Base-by-base conservation (phyloP, 2,113 vertebrate genomes). In the Tapirus terrestris region DNA sequence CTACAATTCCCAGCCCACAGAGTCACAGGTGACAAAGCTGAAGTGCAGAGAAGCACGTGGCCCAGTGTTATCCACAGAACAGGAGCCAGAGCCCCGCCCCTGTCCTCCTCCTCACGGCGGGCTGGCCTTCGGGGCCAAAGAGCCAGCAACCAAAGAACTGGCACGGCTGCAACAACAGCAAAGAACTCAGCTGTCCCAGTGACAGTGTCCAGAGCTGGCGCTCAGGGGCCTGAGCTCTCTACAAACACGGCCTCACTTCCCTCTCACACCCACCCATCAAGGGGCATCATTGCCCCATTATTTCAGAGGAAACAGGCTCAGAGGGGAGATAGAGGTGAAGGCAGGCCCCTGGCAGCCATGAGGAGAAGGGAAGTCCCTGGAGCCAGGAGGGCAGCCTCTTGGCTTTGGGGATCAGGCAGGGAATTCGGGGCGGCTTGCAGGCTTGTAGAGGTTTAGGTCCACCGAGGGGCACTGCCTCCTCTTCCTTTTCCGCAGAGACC, bases 21-120 rank as follows among this genome's bases (percentile, higher is more conserved):
- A 87, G 17, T 68, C 31, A 0, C 48, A 21, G 75, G 12, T 5
- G 25, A n/a, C 14, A 8, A 23, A 58, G n/a, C 60, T 61, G 10
- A 36, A 63, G 63, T 20, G 48, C 58, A 53, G 70, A 80, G 84
- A 68, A 39, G 73, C 36, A 31, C 12, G 13, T 0, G 23, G 72
- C 39, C 70, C 93, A 6, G n/a, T 3, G 45, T 51, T 0, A 56
- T 31, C 39, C 27, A 8, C 13, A 13, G 58, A 65, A 17, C 18
- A 53, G 65, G 67, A 33, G 20, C 33, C 5, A 31, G 48, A 91
- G 39, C 39, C 83, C 36, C 45, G 75, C 8, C 17, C 33, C 88
- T 16, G 7, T 1, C 23, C 11, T 17, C 33, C 39, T 70, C 48
- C 68, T 21, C 17, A 18, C 0, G 9, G 31, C 6, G 8, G 27